Percentiles rank a stretch among this genome's conserved stretches.
Conservation (phyloP, 2,113 vertebrate genomes). For the Podarcis cretensis region DNA sequence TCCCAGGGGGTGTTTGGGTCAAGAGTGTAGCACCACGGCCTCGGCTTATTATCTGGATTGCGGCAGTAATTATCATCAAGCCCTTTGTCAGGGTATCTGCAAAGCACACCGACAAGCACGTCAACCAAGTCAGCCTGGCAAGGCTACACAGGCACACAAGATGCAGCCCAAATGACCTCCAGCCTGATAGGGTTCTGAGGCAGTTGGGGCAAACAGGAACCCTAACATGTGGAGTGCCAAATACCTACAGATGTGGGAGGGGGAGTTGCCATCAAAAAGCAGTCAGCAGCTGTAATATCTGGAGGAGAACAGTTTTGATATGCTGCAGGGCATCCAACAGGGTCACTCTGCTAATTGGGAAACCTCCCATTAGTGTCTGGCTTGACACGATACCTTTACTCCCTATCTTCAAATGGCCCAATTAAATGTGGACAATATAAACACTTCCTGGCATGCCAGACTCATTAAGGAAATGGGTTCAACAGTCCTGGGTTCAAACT, state of each 20-base stretch:
- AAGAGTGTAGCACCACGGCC: constrained; percentile 97
- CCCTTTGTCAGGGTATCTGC: constrained; percentile 94
- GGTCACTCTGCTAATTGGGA: constrained; percentile 52
- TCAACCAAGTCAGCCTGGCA: constrained; percentile 72
- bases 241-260: background rate
- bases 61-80: constrained; percentile 99
- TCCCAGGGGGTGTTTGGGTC: constrained; percentile 94
- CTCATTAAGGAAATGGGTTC: constrained; percentile 71
- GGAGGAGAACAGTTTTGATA: constrained; percentile 34
- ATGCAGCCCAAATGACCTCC: constrained; percentile 24
- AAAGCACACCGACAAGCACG: constrained; percentile 74
- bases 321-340: constrained; percentile 37
- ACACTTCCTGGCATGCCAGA: constrained; percentile 57
- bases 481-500: constrained; percentile 68
- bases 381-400: constrained; percentile 41
- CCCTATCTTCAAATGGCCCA: constrained; percentile 54
- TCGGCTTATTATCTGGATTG: constrained; percentile 93
- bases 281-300: constrained; percentile 31
- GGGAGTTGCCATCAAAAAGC: constrained; percentile 15
- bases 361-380: constrained; percentile 48
- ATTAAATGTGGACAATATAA: constrained; percentile 73
- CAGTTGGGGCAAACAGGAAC: background rate
- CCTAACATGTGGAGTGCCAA: constrained; percentile 4
- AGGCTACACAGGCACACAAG: constrained; percentile 26
- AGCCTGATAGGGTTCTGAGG: background rate